Conservation (phyloP, 2,888 invertebrate species). For the Pyrrhia umbra region DNA sequence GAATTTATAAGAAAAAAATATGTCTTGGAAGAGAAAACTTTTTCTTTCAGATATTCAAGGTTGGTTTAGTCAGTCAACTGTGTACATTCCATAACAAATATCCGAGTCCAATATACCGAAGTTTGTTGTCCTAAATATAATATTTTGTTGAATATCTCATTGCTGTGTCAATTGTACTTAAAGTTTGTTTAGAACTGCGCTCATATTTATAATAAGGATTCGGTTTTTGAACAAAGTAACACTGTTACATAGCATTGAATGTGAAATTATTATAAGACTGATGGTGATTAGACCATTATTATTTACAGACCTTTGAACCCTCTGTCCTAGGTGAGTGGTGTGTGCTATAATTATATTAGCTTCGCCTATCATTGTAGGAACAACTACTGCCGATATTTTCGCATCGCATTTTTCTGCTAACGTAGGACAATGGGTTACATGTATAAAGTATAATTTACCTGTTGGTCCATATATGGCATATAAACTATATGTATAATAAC, state of each 20-base stretch:
- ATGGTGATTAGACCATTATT: constrained; percentile 63
- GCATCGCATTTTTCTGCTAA: constrained; percentile 11
- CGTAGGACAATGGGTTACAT: constrained; percentile 2
- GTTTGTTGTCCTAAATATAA: constrained; percentile 24
- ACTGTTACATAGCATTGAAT: constrained; percentile 55
- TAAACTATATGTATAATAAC: constrained; percentile 2
- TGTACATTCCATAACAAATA: constrained; percentile 39
- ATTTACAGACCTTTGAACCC: constrained; percentile 7
- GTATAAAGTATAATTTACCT: constrained; percentile 1
- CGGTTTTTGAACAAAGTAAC: constrained; percentile 67
- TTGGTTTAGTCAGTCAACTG: not conserved
- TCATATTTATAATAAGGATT: constrained; percentile 60
- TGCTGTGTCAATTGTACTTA: constrained; percentile 72
- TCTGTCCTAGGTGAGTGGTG: constrained; percentile 3
- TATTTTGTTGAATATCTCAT: constrained; percentile 46
- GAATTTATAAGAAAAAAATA: too few relatives aligned
- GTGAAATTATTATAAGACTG: constrained; percentile 75
- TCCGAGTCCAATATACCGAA: constrained; percentile 30
- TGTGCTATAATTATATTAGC: constrained; percentile 8
- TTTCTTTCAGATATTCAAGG: too few relatives aligned
- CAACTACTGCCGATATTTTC: not conserved
- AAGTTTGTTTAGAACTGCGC: constrained; percentile 65
- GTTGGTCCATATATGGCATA: not conserved
- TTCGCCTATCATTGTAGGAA: constrained; percentile 9
- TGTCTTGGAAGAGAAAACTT: too few relatives aligned